These are phyloP conservation scores for Nemapogon koenigi DNA, from an alignment of 2,888 invertebrate genomes.

Conservation along the genomic window DNA sequence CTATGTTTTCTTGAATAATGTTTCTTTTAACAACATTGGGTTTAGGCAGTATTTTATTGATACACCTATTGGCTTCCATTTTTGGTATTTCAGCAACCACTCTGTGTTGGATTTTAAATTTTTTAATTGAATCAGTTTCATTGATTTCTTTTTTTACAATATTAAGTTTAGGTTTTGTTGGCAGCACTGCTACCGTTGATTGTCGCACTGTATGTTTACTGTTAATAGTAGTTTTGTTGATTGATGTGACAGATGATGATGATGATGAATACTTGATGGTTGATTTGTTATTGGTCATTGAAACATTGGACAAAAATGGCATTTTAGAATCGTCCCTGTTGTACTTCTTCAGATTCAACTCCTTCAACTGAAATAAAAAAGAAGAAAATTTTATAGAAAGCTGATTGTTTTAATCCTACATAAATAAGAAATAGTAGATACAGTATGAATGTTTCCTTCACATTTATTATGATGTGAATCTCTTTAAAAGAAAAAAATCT, in stretches of 20 bases:
- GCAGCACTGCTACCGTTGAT: not conserved
- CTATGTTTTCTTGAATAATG: not conserved
- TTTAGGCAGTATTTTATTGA: not conserved
- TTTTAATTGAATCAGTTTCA: not conserved
- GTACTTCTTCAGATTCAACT: slow-evolving; percentile 42
- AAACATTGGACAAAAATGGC: too few species aligned
- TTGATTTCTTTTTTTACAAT: not conserved
- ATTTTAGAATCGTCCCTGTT: slow-evolving; percentile 17
- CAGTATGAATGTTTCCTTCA: too few species aligned
- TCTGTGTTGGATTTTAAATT: not conserved
- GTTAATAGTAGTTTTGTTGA: not conserved
- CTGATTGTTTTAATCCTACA: not conserved
- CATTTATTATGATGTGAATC: too few species aligned
- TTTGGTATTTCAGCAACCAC: not conserved
- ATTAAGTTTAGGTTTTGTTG: not conserved
- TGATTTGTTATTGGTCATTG: too few species aligned
- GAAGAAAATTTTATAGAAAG: slow-evolving; percentile 1
- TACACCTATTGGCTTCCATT: not conserved
- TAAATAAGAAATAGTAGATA: not conserved
- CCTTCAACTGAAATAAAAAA: slow-evolving; percentile 28
- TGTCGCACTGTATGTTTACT: not conserved
- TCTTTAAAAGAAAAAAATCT: too few species aligned
- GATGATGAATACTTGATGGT: too few species aligned
- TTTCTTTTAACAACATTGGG: not conserved
- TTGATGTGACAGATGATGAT: too few species aligned